Evolutionary conservation across 2,888 invertebrate genomes (phyloP).

Genomic region (Theretra japonica): DNA sequence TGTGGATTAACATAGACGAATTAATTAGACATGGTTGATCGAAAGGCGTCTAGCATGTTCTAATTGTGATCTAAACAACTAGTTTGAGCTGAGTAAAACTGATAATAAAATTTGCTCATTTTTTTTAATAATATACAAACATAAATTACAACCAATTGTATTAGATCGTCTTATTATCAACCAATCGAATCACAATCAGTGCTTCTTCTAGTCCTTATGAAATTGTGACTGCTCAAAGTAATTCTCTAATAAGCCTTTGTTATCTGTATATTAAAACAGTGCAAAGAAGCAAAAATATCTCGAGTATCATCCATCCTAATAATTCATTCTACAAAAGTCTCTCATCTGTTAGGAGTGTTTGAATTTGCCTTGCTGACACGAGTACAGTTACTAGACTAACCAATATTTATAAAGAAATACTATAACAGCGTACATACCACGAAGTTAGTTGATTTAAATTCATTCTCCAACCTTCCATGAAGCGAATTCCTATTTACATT

Average conservation of each 20-base stretch:
- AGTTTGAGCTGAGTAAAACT: neutral
- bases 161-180: too few species aligned
- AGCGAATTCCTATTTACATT: conserved; percentile 2
- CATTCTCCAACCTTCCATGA: conserved; percentile 11
- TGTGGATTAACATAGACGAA: neutral
- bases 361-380: neutral
- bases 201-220: too few species aligned
- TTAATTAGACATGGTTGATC: conserved; percentile 2
- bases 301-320: neutral
- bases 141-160: too few species aligned
- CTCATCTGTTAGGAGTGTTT: neutral
- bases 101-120: too few species aligned
- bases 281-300: neutral
- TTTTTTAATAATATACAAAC: too few species aligned
- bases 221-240: too few species aligned
- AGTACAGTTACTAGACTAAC: neutral
- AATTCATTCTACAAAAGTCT: conserved; percentile 7
- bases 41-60: neutral
- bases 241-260: too few species aligned
- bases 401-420: neutral
- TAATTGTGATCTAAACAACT: neutral
- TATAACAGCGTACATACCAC: neutral
- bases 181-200: too few species aligned
- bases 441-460: neutral
- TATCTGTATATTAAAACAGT: too few species aligned